These are phyloP conservation scores for Mungos mungo DNA, from an alignment of 2,113 vertebrate species.

Conservation along the genomic window DNA sequence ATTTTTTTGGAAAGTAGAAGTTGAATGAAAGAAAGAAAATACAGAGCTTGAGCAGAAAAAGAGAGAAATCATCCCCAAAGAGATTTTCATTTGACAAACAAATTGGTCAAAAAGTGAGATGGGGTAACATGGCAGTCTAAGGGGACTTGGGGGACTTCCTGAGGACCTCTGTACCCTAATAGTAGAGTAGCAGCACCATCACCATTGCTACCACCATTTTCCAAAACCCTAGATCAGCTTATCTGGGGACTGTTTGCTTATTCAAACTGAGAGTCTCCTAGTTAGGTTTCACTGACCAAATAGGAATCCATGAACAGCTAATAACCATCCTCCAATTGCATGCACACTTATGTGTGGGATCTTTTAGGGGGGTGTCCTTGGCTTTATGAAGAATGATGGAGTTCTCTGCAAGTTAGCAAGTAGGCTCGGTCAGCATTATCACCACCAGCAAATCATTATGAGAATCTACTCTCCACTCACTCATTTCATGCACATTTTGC, in stretches of 20 bases:
- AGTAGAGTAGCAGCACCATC: background rate
- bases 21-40: constrained; percentile 4
- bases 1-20: background rate
- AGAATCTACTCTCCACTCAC: background rate
- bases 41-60: background rate
- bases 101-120: background rate
- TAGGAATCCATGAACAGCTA: background rate
- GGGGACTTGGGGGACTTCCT: background rate
- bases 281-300: background rate
- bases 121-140: fast-evolving
- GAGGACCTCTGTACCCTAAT: too few species aligned
- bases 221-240: background rate
- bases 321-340: background rate
- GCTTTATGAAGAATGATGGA: background rate
- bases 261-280: background rate
- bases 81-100: background rate
- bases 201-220: background rate
- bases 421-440: background rate
- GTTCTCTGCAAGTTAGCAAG: background rate
- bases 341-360: background rate
- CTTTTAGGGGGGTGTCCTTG: background rate
- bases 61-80: background rate
- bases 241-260: background rate
- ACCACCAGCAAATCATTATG: background rate
- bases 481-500: background rate